Percentiles rank a stretch among this genome's conserved stretches.
These are phyloP conservation scores for Tetragnatha montana DNA, from an alignment of 2,888 invertebrate species.

Conservation along the genomic window DNA sequence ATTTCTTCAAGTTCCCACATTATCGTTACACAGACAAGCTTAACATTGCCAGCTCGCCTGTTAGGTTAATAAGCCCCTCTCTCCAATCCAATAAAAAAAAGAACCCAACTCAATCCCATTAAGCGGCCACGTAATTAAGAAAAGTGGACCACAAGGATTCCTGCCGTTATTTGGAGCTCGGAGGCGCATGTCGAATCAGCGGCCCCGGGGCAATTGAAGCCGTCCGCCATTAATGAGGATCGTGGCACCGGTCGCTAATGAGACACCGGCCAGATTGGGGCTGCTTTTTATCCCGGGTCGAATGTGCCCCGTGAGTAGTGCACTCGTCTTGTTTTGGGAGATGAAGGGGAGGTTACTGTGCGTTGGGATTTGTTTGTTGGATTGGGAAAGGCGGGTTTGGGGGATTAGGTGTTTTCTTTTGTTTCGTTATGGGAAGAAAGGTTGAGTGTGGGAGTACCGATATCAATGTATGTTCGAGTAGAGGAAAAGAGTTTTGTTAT, in stretches of 20 bases:
- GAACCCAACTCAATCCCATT: conserved; percentile 11
- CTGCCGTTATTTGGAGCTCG: conserved; percentile 12
- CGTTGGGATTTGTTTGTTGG: not conserved
- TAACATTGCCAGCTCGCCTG: too few species aligned
- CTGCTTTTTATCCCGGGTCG: not conserved
- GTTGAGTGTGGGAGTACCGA: too few species aligned
- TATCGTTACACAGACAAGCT: too few species aligned
- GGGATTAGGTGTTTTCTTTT: not conserved
- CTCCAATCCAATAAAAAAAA: too few species aligned
- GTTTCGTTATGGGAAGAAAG: too few species aligned
- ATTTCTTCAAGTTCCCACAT: too few species aligned
- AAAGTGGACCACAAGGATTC: conserved; percentile 12
- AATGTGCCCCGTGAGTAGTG: conserved; percentile 9
- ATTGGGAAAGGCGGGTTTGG: not conserved
- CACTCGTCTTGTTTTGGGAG: not conserved
- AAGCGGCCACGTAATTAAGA: conserved; percentile 44
- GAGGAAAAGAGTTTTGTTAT: too few species aligned
- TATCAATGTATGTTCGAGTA: too few species aligned
- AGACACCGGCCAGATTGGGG: conserved; percentile 20
- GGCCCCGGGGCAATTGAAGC: not conserved
- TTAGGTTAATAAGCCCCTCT: too few species aligned
- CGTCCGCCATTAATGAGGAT: conserved; percentile 48
- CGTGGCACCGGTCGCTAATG: conserved; percentile 43
- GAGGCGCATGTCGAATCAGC: conserved; percentile 42
- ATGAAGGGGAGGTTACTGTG: not conserved